A percentile compares a stretch with the other conserved stretches of the same genome.
Evolutionary conservation across 2,113 vertebrate genomes (phyloP).

Genomic region (Ginglymostoma cirratum): DNA sequence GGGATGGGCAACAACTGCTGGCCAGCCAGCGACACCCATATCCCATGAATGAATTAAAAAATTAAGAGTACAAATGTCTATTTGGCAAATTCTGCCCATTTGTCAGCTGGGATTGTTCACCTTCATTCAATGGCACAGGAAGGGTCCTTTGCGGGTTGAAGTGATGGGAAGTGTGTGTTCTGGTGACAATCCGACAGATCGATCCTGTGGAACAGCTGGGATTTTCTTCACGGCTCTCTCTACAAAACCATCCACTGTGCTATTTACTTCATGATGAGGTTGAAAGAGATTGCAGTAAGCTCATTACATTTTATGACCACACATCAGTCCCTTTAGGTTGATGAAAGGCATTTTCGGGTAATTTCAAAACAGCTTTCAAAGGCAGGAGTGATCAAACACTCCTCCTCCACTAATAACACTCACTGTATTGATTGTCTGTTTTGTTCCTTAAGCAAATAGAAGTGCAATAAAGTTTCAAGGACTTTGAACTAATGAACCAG

Average conservation of each 20-base stretch:
- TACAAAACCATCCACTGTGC: not conserved
- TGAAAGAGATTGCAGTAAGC: not conserved
- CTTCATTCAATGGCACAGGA: conserved; percentile 38
- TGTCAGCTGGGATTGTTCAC: not conserved
- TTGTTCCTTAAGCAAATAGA: conserved; percentile 30
- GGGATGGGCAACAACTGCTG: too few relatives aligned
- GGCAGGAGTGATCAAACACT: conserved; percentile 31
- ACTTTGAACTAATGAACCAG: conserved; percentile 35
- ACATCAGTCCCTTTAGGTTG: conserved; percentile 11
- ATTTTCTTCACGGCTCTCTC: not conserved
- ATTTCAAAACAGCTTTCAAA: conserved; percentile 34
- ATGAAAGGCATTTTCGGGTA: conserved; percentile 26
- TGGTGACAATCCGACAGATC: conserved; percentile 43
- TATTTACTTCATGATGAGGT: conserved; percentile 23
- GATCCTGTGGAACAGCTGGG: conserved; percentile 45
- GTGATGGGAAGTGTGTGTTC: conserved; percentile 42
- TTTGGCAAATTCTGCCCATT: not conserved
- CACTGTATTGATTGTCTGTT: conserved; percentile 25
- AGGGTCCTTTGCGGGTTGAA: conserved; percentile 43
- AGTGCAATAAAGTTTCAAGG: conserved; percentile 31
- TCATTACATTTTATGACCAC: conserved; percentile 22
- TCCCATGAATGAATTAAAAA: too few relatives aligned
- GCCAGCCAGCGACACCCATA: too few relatives aligned
- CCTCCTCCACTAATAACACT: conserved; percentile 33
- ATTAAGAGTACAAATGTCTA: not conserved